Conservation (phyloP, 64 coral and sea anemone species). For the Dendronephthya gigantea region DNA sequence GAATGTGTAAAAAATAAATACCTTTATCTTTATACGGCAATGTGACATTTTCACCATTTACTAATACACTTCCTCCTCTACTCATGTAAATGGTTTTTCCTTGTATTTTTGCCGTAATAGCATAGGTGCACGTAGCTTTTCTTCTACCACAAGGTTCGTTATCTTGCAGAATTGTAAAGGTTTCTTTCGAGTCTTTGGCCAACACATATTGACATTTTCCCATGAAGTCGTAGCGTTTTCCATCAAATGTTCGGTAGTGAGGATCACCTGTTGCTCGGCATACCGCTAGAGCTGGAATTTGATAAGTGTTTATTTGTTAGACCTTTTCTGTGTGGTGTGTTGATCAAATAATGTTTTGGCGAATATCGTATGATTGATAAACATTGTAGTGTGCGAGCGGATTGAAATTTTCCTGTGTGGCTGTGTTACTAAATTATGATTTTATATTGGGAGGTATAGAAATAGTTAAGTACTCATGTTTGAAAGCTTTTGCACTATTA, state of each 20-base stretch:
- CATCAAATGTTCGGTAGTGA: background rate
- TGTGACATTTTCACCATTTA: background rate
- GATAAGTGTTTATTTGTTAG: background rate
- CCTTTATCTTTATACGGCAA: background rate
- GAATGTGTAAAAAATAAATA: too few relatives aligned
- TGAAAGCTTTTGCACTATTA: too few relatives aligned
- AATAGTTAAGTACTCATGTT: too few relatives aligned
- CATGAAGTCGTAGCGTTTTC: background rate
- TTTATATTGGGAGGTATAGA: too few relatives aligned
- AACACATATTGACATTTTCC: background rate
- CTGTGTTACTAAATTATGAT: too few relatives aligned
- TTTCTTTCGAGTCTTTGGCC: background rate
- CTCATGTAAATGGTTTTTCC: background rate
- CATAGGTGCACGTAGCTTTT: background rate
- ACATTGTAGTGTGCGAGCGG: too few relatives aligned
- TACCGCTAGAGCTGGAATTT: background rate
- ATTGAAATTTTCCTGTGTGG: too few relatives aligned
- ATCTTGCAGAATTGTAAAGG: background rate
- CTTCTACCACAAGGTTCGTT: background rate
- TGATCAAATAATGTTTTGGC: too few relatives aligned
- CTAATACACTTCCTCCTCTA: background rate
- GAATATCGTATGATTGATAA: too few relatives aligned
- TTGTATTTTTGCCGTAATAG: background rate
- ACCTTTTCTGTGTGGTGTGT: too few relatives aligned
- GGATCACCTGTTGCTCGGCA: background rate